These are phyloP conservation scores for Tinamus major DNA, from an alignment of 2,797 vertebrate genomes.

Conservation along the genomic window DNA sequence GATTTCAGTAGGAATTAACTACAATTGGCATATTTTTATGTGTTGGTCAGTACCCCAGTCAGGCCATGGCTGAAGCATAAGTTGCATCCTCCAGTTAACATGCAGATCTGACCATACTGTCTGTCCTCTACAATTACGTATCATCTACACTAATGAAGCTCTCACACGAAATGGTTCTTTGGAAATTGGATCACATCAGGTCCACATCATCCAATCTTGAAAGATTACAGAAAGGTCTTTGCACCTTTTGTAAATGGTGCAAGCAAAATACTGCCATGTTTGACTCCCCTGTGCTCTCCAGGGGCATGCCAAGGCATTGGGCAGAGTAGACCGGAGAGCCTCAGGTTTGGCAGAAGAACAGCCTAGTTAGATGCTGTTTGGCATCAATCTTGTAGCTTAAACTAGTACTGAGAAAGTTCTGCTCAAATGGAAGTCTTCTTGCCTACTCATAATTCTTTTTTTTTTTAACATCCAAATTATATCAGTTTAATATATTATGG, in stretches of 20 bases:
- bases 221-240: not conserved
- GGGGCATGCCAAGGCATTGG: not conserved
- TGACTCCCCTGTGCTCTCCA: not conserved
- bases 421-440: not conserved
- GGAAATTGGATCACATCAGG: not conserved
- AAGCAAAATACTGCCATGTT: not conserved
- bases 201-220: not conserved
- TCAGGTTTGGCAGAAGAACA: not conserved
- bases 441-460: not conserved
- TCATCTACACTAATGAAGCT: fast-evolving
- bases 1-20: not conserved
- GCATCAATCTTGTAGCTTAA: not conserved
- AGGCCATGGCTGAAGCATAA: fast-evolving
- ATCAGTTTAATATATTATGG: fast-evolving
- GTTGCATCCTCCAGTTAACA: not conserved
- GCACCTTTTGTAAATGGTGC: not conserved
- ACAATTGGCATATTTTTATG: not conserved
- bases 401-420: not conserved
- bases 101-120: not conserved
- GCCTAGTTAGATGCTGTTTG: not conserved
- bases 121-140: not conserved
- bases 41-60: not conserved
- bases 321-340: fast-evolving
- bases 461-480: not conserved
- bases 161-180: not conserved